These are phyloP conservation scores for Ladona fulva DNA, from an alignment of 1,140 invertebrate species.

Conservation along the genomic window DNA sequence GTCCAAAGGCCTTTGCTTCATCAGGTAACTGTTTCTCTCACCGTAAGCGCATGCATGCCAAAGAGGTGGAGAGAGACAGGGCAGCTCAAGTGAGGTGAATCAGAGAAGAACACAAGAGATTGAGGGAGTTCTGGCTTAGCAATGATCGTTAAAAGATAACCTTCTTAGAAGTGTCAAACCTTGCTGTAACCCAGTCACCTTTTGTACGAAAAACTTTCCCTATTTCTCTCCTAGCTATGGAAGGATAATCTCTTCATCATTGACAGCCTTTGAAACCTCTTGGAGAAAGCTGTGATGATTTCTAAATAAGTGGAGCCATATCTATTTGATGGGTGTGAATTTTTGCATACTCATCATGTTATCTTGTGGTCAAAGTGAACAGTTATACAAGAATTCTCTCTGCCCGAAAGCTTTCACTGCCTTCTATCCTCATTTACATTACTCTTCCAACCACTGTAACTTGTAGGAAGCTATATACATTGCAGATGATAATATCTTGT, in stretches of 20 bases:
- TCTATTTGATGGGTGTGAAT: neutral
- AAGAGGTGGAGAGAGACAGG: slow-evolving; percentile 37
- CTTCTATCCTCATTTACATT: neutral
- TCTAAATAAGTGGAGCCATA: neutral
- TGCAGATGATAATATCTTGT: too few species aligned
- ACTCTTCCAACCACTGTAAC: neutral
- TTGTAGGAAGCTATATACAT: too few species aligned
- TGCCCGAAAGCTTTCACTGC: neutral
- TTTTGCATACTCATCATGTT: neutral
- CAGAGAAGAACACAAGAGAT: neutral
- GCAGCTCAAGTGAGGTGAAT: slow-evolving; percentile 24
- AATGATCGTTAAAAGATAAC: neutral
- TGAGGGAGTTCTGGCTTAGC: neutral
- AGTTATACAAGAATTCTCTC: neutral
- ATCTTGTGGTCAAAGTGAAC: neutral
- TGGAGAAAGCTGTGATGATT: neutral
- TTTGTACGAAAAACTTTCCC: neutral
- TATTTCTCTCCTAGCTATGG: neutral
- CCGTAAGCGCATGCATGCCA: slow-evolving; percentile 60
- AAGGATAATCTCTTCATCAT: neutral
- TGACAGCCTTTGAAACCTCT: neutral
- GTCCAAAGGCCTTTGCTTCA: slow-evolving; percentile 67
- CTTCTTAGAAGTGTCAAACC: too few species aligned
- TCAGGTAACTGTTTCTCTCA: slow-evolving; percentile 70
- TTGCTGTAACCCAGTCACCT: too few species aligned